These are phyloP conservation scores for Aplocera efformata DNA, from an alignment of 2,888 invertebrate genomes.

Conservation along the genomic window DNA sequence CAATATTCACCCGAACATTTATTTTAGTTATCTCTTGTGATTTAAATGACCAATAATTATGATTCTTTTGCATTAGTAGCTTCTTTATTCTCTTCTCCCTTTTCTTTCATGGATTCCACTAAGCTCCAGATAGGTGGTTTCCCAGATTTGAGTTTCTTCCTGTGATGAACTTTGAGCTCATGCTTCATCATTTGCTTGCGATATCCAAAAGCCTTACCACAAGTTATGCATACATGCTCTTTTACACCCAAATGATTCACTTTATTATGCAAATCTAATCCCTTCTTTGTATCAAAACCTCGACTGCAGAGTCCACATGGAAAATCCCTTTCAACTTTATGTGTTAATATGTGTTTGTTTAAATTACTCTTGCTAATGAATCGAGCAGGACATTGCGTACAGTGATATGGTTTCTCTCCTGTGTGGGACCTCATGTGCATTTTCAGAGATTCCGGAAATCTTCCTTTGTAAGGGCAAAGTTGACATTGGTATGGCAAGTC, in stretches of 20 bases:
- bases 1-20: too few relatives aligned
- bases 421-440: conserved; percentile 71
- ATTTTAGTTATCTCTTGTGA: too few relatives aligned
- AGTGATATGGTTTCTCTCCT: conserved; percentile 67
- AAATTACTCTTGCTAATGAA: conserved; percentile 69
- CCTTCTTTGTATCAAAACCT: conserved; percentile 58
- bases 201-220: conserved; percentile 68
- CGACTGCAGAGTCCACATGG: conserved; percentile 60
- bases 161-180: conserved; percentile 64
- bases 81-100: conserved; percentile 1
- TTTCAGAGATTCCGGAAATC: conserved; percentile 61
- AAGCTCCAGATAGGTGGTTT: conserved; percentile 62
- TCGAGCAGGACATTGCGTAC: conserved; percentile 55
- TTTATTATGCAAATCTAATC: conserved; percentile 59
- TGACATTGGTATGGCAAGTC: conserved; percentile 60
- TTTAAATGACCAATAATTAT: too few relatives aligned
- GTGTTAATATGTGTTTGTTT: conserved; percentile 59
- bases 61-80: too few relatives aligned
- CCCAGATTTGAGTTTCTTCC: conserved; percentile 59
- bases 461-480: conserved; percentile 63
- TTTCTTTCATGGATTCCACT: conserved; percentile 45
- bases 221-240: conserved; percentile 61
- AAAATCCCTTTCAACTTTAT: conserved; percentile 52
- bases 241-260: conserved; percentile 64
- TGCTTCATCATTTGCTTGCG: conserved; percentile 73